These are phyloP conservation scores for Pogonomyrmex barbatus DNA, from an alignment of 1,140 invertebrate species.

Conservation along the genomic window DNA sequence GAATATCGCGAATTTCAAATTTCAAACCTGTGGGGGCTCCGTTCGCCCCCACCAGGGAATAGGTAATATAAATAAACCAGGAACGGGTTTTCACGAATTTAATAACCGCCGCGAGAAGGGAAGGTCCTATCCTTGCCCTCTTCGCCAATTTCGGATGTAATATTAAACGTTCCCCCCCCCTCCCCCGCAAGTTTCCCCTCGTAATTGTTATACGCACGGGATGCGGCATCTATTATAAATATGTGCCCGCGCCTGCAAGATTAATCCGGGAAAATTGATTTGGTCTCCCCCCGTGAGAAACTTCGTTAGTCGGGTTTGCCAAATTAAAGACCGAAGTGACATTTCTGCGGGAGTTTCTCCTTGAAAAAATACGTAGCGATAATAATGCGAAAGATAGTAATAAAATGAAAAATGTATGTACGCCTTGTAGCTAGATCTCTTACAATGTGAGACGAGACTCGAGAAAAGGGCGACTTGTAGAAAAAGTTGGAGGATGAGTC, in stretches of 20 bases:
- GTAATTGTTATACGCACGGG: conserved; percentile 35
- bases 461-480: neutral
- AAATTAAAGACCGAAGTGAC: conserved; percentile 22
- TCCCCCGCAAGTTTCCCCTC: conserved; percentile 7
- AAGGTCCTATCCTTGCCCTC: conserved; percentile 11
- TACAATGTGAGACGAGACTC: neutral
- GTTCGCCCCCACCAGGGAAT: too few species aligned
- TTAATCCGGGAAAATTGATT: conserved; percentile 52
- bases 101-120: conserved; percentile 41
- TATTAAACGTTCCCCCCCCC: conserved; percentile 50
- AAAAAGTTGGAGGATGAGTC: neutral
- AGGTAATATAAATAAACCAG: conserved; percentile 44
- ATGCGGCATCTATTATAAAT: conserved; percentile 46
- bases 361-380: neutral
- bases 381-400: neutral
- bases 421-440: too few species aligned
- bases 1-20: conserved; percentile 19
- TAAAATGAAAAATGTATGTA: too few species aligned
- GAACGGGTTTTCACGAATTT: conserved; percentile 58
- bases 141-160: conserved; percentile 41
- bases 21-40: conserved; percentile 13
- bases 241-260: conserved; percentile 1
- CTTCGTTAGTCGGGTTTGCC: neutral
- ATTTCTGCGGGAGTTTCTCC: neutral
- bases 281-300: neutral